A percentile compares a stretch with the other conserved stretches of the same genome.
Evolutionary conservation across 1,140 invertebrate species (phyloP).

Genomic region (Lutraria rhynchaena): DNA sequence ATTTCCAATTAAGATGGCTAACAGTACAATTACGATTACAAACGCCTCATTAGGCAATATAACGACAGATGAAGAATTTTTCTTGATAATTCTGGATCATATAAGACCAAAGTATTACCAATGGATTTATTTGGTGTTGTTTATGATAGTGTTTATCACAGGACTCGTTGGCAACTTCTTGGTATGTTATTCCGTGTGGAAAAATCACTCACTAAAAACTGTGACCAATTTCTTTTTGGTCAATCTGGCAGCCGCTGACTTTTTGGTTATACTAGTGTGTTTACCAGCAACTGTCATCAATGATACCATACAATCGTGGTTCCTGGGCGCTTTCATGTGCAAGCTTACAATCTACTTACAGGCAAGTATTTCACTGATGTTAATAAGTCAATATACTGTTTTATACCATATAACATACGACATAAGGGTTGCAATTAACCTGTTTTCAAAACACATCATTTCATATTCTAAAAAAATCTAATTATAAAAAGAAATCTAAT

Average conservation of each 20-base stretch:
- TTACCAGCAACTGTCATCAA: conserved; percentile 90
- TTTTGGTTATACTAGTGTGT: conserved; percentile 94
- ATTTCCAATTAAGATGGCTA: too few relatives aligned
- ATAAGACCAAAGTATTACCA: conserved; percentile 67
- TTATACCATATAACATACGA: too few relatives aligned
- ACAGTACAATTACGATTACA: too few relatives aligned
- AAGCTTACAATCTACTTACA: conserved; percentile 93
- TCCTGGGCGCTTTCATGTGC: conserved; percentile 90
- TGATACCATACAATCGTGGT: conserved; percentile 96
- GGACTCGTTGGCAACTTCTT: conserved; percentile 93
- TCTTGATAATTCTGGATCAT: conserved; percentile 55
- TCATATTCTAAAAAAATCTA: too few relatives aligned
- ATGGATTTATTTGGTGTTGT: conserved; percentile 81
- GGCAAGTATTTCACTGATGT: conserved; percentile 84
- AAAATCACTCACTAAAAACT: conserved; percentile 92
- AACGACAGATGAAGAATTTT: conserved; percentile 6
- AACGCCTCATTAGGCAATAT: too few relatives aligned
- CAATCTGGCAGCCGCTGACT: conserved; percentile 94
- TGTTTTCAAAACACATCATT: too few relatives aligned
- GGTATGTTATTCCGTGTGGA: conserved; percentile 92
- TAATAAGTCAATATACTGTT: too few relatives aligned
- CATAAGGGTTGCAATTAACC: too few relatives aligned
- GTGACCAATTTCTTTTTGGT: conserved; percentile 97
- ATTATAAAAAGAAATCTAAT: too few relatives aligned
- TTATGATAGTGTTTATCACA: conserved; percentile 88